phyloP scores from a whole-genome alignment of 2,888 invertebrate genomes.

The Drosophila borborema region DNA sequence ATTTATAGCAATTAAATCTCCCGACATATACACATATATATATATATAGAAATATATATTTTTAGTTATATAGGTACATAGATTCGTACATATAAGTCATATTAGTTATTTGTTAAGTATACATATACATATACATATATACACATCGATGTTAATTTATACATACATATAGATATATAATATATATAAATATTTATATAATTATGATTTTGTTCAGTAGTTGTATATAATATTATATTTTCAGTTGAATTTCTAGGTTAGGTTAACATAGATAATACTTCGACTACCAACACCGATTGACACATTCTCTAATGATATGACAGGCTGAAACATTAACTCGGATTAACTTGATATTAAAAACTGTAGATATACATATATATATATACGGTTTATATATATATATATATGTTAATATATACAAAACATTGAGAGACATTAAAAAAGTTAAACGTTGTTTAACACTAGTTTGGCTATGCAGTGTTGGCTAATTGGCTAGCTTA shows the following conservation, averaged over 20 bases:
- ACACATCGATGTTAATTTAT: constrained; percentile 47
- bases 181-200: constrained; percentile 13
- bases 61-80: constrained; percentile 14
- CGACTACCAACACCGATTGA: constrained; percentile 62
- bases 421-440: constrained; percentile 45
- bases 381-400: background rate
- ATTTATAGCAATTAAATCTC: constrained; percentile 56
- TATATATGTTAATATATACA: constrained; percentile 39
- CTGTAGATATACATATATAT: constrained; percentile 16
- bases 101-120: constrained; percentile 46
- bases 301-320: constrained; percentile 61
- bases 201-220: background rate
- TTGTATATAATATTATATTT: constrained; percentile 1
- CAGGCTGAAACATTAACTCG: constrained; percentile 35
- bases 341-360: constrained; percentile 46
- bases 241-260: constrained; percentile 32
- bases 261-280: constrained; percentile 46
- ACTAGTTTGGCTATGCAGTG: constrained; percentile 16
- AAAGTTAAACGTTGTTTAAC: constrained; percentile 24
- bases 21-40: constrained; percentile 25
- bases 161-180: constrained; percentile 11
- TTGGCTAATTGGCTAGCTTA: constrained; percentile 37
- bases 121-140: constrained; percentile 51
- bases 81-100: constrained; percentile 22
- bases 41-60: constrained; percentile 9